Percentiles rank a stretch among this genome's conserved stretches.
These are phyloP conservation scores for Corvus hawaiiensis DNA, from an alignment of 2,113 vertebrate genomes.

Conservation along the genomic window DNA sequence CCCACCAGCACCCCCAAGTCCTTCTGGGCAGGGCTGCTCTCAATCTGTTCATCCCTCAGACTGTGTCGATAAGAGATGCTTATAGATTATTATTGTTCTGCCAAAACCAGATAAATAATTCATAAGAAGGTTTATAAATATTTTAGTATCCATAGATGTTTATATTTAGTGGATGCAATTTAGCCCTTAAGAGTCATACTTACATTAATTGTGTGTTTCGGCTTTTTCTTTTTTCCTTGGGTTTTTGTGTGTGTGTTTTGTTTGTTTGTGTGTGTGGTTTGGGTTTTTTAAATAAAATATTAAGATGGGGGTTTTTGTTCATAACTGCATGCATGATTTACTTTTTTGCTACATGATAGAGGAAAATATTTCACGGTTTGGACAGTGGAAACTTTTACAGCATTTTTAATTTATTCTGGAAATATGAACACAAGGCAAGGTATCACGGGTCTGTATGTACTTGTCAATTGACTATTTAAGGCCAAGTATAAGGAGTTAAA, in stretches of 20 bases:
- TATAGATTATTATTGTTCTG: neutral
- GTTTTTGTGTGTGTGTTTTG: too few species aligned
- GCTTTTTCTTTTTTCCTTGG: neutral
- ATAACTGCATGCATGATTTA: neutral
- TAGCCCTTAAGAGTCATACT: neutral
- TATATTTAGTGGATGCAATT: neutral
- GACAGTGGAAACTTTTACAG: neutral
- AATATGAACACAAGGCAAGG: neutral
- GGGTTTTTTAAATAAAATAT: neutral
- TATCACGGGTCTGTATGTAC: neutral
- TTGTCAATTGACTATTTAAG: neutral
- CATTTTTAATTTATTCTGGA: neutral
- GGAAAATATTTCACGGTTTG: neutral
- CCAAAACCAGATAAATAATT: neutral
- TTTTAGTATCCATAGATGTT: neutral
- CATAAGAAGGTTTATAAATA: neutral
- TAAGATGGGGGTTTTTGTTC: fast-evolving
- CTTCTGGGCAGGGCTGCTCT: neutral
- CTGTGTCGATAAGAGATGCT: neutral
- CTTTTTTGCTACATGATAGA: neutral
- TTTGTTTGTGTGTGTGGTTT: neutral
- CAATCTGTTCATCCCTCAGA: neutral
- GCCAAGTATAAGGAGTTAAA: neutral
- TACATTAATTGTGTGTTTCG: neutral
- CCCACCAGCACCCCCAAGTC: neutral